These are phyloP conservation scores for Drosophila limbata DNA, from an alignment of 2,888 invertebrate species.

Conservation along the genomic window DNA sequence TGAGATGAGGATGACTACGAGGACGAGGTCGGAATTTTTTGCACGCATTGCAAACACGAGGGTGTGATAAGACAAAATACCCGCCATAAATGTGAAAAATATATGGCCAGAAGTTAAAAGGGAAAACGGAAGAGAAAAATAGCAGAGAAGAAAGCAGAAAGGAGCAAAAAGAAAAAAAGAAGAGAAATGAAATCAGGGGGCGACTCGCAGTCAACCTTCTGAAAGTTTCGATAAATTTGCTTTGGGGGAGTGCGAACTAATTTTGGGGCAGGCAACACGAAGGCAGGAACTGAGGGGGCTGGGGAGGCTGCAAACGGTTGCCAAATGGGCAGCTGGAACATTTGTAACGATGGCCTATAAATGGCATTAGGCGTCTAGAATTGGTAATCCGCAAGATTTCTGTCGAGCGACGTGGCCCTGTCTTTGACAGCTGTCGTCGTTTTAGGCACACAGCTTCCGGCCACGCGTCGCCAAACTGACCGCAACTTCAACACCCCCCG, in stretches of 20 bases:
- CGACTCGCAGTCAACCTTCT: conserved; percentile 29
- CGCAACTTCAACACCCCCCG: conserved; percentile 57
- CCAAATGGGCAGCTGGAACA: conserved; percentile 66
- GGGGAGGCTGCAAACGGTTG: conserved; percentile 2
- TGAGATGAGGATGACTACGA: conserved; percentile 23
- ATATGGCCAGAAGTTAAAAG: conserved; percentile 78
- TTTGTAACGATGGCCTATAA: conserved; percentile 80
- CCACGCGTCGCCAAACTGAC: conserved; percentile 72
- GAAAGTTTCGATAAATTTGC: conserved; percentile 73
- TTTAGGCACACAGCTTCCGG: conserved; percentile 53
- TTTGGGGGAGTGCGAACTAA: conserved; percentile 62
- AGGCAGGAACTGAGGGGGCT: neutral
- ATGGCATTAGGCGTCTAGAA: conserved; percentile 80
- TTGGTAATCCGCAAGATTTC: conserved; percentile 81
- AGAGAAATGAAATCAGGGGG: conserved; percentile 56
- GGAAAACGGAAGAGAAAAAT: conserved; percentile 58
- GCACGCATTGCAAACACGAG: conserved; percentile 79
- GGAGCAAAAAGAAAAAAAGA: conserved; percentile 25
- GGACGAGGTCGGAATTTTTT: conserved; percentile 62
- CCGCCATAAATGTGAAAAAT: conserved; percentile 83
- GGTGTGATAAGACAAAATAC: conserved; percentile 84
- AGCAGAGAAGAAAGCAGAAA: conserved; percentile 9
- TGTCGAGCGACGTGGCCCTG: conserved; percentile 53
- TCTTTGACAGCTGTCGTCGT: conserved; percentile 51
- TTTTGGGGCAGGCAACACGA: conserved; percentile 52